Percentiles rank a stretch among this genome's conserved stretches.
Evolutionary conservation across 2,797 vertebrate genomes (phyloP).

Genomic region (Syngnathus acus): DNA sequence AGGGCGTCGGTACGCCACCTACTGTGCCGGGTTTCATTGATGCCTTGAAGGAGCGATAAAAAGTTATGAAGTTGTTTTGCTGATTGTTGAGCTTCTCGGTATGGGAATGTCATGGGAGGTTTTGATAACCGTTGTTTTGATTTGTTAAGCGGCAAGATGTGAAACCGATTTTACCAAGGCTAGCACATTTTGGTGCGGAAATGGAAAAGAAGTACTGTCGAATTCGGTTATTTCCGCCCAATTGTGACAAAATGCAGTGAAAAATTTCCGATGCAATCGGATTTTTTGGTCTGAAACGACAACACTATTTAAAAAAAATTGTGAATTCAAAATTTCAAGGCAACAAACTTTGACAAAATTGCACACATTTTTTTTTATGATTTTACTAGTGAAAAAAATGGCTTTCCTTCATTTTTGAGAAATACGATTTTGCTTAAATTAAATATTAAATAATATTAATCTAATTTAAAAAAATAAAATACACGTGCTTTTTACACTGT

Average conservation of each 20-base stretch:
- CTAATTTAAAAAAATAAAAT: too few species aligned
- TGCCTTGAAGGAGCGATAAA: constrained; percentile 4
- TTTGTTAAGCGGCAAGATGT: background rate
- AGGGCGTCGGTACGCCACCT: constrained; percentile 19
- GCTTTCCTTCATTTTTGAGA: too few species aligned
- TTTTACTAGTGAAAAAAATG: too few species aligned
- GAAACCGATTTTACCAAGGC: background rate
- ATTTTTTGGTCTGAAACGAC: too few species aligned
- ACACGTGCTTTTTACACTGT: too few species aligned
- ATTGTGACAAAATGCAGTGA: background rate
- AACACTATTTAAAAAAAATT: too few species aligned
- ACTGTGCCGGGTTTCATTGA: constrained; percentile 10
- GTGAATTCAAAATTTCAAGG: too few species aligned
- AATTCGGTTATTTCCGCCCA: too few species aligned
- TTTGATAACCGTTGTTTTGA: background rate
- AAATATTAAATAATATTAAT: too few species aligned
- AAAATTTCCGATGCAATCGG: background rate
- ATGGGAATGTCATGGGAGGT: background rate
- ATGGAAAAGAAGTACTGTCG: background rate
- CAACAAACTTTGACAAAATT: too few species aligned
- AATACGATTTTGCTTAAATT: too few species aligned
- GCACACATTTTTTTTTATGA: too few species aligned
- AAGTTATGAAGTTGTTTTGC: constrained; percentile 3
- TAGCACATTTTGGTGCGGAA: background rate
- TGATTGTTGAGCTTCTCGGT: background rate